Evolutionary conservation across 2,113 vertebrate genomes (phyloP).

Genomic region (Meleagris gallopavo): DNA sequence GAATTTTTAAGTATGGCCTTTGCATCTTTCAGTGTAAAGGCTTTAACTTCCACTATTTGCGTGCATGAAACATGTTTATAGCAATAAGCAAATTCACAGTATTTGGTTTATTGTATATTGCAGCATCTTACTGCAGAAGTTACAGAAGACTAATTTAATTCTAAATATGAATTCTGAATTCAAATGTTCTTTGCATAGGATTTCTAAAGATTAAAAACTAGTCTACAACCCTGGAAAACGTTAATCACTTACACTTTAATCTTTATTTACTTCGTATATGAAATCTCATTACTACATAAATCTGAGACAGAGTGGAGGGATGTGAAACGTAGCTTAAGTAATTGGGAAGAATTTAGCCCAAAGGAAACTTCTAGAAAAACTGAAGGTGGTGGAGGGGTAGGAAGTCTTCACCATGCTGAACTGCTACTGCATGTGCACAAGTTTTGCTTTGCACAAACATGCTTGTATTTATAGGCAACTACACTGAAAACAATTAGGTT

Average conservation of each 20-base stretch:
- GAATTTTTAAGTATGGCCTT: neutral
- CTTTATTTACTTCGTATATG: neutral
- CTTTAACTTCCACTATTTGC: neutral
- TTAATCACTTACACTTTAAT: neutral
- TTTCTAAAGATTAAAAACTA: neutral
- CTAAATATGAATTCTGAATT: neutral
- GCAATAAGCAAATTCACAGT: neutral
- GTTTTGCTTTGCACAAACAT: neutral
- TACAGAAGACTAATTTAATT: neutral
- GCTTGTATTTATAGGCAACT: neutral
- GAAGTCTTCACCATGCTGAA: neutral
- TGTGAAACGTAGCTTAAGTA: neutral
- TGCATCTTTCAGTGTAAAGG: neutral
- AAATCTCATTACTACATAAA: neutral
- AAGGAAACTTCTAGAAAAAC: neutral
- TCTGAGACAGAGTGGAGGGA: neutral
- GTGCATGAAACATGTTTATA: neutral
- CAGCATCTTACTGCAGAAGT: neutral
- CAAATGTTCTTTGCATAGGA: neutral
- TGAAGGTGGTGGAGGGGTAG: neutral
- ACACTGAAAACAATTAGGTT: neutral
- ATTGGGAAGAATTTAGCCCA: neutral
- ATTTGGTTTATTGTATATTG: neutral
- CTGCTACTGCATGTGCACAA: neutral
- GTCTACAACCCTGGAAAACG: neutral